Percentiles rank a stretch among this genome's conserved stretches.
These are phyloP conservation scores for Dissostichus mawsoni DNA, from an alignment of 2,113 vertebrate species.

Conservation along the genomic window DNA sequence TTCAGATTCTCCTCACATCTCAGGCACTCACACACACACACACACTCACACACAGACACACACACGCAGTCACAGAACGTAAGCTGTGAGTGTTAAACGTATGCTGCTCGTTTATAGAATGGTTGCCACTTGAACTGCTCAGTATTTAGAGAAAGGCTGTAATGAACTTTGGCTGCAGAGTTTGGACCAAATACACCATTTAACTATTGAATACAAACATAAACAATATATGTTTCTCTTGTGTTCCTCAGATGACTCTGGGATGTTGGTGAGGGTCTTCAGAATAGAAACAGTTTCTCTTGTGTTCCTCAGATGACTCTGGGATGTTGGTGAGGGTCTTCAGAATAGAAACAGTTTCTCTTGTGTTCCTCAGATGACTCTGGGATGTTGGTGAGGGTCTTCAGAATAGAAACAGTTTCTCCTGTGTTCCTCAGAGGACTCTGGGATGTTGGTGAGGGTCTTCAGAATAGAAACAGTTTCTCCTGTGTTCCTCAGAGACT, in stretches of 20 bases:
- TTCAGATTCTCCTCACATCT: slow-evolving; percentile 29
- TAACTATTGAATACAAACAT: too few species aligned
- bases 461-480: slow-evolving; percentile 78
- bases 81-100: too few species aligned
- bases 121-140: too few species aligned
- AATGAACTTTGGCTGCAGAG: too few species aligned
- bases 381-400: slow-evolving; percentile 80
- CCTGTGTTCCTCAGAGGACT: slow-evolving; percentile 69
- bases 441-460: slow-evolving; percentile 76
- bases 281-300: slow-evolving; percentile 46
- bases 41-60: background rate
- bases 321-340: slow-evolving; percentile 84
- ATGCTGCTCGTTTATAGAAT: background rate
- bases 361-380: slow-evolving; percentile 71
- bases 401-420: slow-evolving; percentile 71
- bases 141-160: too few species aligned
- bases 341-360: slow-evolving; percentile 52
- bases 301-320: slow-evolving; percentile 71
- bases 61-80: slow-evolving; percentile 1
- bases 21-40: slow-evolving; percentile 8
- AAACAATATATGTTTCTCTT: too few species aligned
- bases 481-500: slow-evolving; percentile 68
- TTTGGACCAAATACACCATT: too few species aligned
- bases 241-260: slow-evolving; percentile 72
- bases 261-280: slow-evolving; percentile 84